phyloP scores from a whole-genome alignment of 2,113 vertebrate genomes.

The Barnardius zonarius region DNA sequence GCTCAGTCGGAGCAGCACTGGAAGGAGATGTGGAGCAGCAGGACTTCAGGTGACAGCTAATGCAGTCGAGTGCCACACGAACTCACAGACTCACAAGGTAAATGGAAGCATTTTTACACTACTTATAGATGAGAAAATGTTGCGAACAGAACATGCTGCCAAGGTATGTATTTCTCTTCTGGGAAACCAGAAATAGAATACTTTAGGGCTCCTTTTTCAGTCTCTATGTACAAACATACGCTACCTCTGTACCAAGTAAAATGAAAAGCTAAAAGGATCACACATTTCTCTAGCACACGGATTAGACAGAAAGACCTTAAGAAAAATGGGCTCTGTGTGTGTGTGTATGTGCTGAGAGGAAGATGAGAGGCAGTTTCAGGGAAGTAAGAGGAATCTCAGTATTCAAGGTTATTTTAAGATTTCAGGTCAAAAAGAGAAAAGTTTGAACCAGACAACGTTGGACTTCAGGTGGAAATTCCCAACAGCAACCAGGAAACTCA shows the following conservation, averaged over 20 bases:
- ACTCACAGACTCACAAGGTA: neutral
- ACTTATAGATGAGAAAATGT: neutral
- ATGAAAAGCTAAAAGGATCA: neutral
- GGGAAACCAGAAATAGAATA: neutral
- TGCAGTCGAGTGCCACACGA: neutral
- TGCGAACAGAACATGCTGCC: neutral
- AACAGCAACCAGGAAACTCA: neutral
- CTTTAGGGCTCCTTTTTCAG: neutral
- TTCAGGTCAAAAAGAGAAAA: neutral
- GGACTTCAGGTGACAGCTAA: neutral
- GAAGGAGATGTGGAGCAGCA: neutral
- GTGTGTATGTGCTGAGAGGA: neutral
- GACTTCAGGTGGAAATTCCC: neutral
- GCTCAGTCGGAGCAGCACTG: neutral
- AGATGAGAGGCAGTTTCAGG: neutral
- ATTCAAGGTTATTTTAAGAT: neutral
- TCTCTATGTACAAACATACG: neutral
- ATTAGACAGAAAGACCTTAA: neutral
- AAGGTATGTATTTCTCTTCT: neutral
- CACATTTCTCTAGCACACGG: neutral
- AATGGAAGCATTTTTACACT: neutral
- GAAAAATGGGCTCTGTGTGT: neutral
- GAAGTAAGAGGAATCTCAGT: neutral
- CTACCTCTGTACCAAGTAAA: neutral
- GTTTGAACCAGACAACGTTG: neutral